Evolutionary conservation across 2,113 vertebrate species (phyloP), one percentile per base, ranked within the genome.

Genomic region (Gasterosteus nipponicus): DNA sequence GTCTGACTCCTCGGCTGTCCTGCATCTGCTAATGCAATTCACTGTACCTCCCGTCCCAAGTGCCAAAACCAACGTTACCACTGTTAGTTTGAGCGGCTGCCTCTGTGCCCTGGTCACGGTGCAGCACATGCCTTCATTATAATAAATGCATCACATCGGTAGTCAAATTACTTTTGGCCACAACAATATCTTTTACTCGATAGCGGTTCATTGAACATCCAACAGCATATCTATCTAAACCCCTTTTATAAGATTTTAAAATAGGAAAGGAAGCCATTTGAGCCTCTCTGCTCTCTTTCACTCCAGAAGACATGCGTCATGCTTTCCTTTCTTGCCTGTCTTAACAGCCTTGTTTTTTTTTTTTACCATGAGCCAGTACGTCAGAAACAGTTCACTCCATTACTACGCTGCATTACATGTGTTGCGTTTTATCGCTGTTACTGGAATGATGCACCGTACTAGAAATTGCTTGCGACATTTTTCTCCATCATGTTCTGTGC

Each of bases 11-110:
- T 71, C 41, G 47, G 41, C 69, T 74, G 44, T 67, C 29, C 7
- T 47, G 41, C 81, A 41, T 60, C 64, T 41, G 12, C 26, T 71
- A 1, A 54, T 76, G 75, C 69, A 7, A 8, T 57, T 35, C 47
- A 66, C 16, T 76, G 69, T 56, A 69, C 53, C 38, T 66, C 22
- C 14, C 73, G 11, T 89, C 69, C 80, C 56, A 85, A 84, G 85
- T 90, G 81, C 82, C 82, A 84, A 87, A 85, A 75, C 26, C 33
- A 42, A 68, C 38, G 39, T 67, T 65, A 78, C 79, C 3, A 57
- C 56, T 44, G 35, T 68, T 56, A 59, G 47, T 51, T 75, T 35
- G 33, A 67, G 67, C 14, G 59, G 56, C 73, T 59, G 69, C 69
- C 51, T 62, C 42, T 61, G 60, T 65, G 84, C 73, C 51, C 78